Evolutionary conservation across 2,113 vertebrate genomes (phyloP).

Genomic region (Xiphophorus couchianus): DNA sequence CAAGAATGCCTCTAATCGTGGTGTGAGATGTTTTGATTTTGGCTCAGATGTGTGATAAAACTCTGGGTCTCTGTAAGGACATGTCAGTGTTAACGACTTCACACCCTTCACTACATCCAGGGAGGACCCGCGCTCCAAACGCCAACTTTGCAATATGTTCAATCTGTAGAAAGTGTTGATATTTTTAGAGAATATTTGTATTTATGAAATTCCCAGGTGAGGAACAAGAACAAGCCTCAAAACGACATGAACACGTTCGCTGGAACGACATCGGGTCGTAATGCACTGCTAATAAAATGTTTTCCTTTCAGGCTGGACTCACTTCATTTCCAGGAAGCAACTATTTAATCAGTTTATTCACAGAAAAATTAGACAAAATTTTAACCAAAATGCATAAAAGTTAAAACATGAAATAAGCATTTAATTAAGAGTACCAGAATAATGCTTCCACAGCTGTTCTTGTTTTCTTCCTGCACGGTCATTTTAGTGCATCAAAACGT

Average conservation of each 20-base stretch:
- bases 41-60: not conserved
- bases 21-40: conserved; percentile 12
- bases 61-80: conserved; percentile 10
- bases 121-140: conserved; percentile 5
- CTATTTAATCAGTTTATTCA: not conserved
- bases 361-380: too few relatives aligned
- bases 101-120: conserved; percentile 19
- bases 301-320: conserved; percentile 9
- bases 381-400: too few relatives aligned
- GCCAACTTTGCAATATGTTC: not conserved
- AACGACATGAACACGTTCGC: not conserved
- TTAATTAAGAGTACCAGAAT: too few relatives aligned
- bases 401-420: too few relatives aligned
- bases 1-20: conserved; percentile 30
- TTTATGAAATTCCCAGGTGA: conserved; percentile 37
- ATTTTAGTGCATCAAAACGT: not conserved
- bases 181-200: conserved; percentile 13
- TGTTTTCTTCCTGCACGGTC: not conserved
- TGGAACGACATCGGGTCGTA: not conserved
- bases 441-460: too few relatives aligned
- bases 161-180: conserved; percentile 8
- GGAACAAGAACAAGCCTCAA: not conserved
- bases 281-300: conserved; percentile 42
- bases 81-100: conserved; percentile 3
- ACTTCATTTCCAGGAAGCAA: not conserved